These are phyloP conservation scores for Saimiri boliviensis DNA, from an alignment of 2,113 vertebrate species.

Conservation along the genomic window DNA sequence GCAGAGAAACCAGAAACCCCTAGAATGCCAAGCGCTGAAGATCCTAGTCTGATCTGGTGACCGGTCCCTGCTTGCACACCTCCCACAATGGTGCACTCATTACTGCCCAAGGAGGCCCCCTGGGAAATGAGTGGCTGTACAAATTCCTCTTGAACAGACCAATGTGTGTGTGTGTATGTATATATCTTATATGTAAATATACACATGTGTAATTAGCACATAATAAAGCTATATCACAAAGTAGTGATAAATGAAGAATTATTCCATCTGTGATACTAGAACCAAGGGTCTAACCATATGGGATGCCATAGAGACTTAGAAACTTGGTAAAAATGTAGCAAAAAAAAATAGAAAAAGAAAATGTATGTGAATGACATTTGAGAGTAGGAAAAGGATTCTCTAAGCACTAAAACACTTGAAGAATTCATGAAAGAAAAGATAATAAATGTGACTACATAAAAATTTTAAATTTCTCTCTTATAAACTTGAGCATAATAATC, in stretches of 20 bases:
- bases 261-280: not conserved
- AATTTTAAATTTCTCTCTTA: conserved; percentile 51
- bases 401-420: conserved; percentile 18
- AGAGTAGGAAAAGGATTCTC: not conserved
- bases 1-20: not conserved
- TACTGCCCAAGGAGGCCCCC: not conserved
- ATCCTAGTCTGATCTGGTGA: not conserved
- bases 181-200: not conserved
- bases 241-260: not conserved
- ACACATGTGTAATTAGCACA: not conserved
- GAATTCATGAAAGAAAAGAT: conserved; percentile 42
- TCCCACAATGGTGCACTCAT: not conserved
- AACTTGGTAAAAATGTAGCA: conserved; percentile 34
- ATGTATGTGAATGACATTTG: not conserved
- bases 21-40: not conserved
- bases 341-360: not conserved
- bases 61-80: not conserved
- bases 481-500: conserved; percentile 47
- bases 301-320: conserved; percentile 5
- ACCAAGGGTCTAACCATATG: not conserved
- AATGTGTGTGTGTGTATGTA: rapidly evolving
- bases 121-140: not conserved
- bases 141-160: not conserved
- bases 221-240: not conserved
- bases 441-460: conserved; percentile 33